Evolutionary conservation across 2,797 vertebrate genomes (phyloP), one percentile per base, ranked within the genome.

Genomic region (Crenuchus spilurus): DNA sequence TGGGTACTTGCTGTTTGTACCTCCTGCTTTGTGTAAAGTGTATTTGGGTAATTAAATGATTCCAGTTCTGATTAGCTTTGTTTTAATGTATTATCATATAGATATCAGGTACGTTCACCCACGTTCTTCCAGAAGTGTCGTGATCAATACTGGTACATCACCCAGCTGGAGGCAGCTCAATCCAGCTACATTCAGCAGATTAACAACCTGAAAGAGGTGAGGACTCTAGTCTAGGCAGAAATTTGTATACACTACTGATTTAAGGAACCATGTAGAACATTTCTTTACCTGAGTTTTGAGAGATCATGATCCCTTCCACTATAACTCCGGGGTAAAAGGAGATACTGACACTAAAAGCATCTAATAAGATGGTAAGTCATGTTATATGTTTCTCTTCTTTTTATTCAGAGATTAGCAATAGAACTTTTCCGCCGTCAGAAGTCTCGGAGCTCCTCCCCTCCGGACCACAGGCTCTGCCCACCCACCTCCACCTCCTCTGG

Each of bases 51-150:
- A 16, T 42, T 0, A 2, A 42, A 16, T 16, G 39, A 44, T 44
- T n/a, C n/a, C n/a, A n/a, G n/a, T n/a, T 18, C 42, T 44, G 42
- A 44, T n/a, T 44, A n/a, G n/a, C 2, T 2, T n/a, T 44, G 14
- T 10, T n/a, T 31, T 1, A 22, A 6, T 62, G 28, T 37, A 28
- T n/a, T n/a, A n/a, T n/a, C n/a, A n/a, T 71, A 9, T 85, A 99
- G 97, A 81, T 99, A 98, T 88, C 97, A 99, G 84, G 96, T 99
- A 37, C 96, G 97, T 73, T 97, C 97, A 0, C 97, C 98, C 30
- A 99, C 98, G 10, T 99, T 99, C 85, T 99, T 98, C 89, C 97
- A 99, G 83, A 99, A 99, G 89, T 99, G 96, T 84, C 90, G 97
- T 64, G 97, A 99, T 84, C 98, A 99, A 78, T 95, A 97, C 84